Evolutionary conservation across 2,888 invertebrate species (phyloP), one percentile per base, ranked within the genome.

Genomic region (Eudasyphora cyanicolor): DNA sequence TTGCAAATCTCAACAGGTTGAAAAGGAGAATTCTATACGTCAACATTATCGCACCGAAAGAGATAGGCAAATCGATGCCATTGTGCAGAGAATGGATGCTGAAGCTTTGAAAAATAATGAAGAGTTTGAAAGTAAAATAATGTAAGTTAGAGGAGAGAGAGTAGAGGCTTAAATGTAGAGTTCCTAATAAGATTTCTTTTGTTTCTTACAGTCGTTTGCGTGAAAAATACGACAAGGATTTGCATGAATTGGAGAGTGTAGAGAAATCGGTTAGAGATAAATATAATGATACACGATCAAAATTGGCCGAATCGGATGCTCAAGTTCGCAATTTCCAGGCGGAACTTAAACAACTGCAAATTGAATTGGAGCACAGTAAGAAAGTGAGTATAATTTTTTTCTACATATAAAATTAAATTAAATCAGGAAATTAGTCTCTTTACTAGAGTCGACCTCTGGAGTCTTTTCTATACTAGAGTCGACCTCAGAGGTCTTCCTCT

Each of bases 191-290:
- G 29, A 45, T 57, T 69, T 71, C 5, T n/a, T 14, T 4, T 10
- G 10, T 24, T 77, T 85, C 2, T 57, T 27, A 24, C 86, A 96
- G 96, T 87, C 93, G 96, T 35, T 92, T 96, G 51, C 96, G 94
- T 88, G 96, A 96, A 81, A 96, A 97, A 89, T 96, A 95, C 88
- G 96, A 96, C 82, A 92, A 93, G 12, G 96, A 97, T 88, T 89
- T 97, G 77, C 93, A 93, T 71, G 95, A 95, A 85, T 89, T 95
- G 70, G 96, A 95, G 76, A 93, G 93, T 84, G 94, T 95, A 0
- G 95, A 96, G 87, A 94, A 93, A 81, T 94, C 95, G 1, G 92
- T 95, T 0, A 94, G 95, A 76, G 93, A 93, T 42, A 95, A 96
- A 86, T 95, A 95, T 87, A 94, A 94, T 69, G 95, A 95, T 49